phyloP scores from a whole-genome alignment of 2,113 vertebrate genomes.

The Limnothrissa miodon region DNA sequence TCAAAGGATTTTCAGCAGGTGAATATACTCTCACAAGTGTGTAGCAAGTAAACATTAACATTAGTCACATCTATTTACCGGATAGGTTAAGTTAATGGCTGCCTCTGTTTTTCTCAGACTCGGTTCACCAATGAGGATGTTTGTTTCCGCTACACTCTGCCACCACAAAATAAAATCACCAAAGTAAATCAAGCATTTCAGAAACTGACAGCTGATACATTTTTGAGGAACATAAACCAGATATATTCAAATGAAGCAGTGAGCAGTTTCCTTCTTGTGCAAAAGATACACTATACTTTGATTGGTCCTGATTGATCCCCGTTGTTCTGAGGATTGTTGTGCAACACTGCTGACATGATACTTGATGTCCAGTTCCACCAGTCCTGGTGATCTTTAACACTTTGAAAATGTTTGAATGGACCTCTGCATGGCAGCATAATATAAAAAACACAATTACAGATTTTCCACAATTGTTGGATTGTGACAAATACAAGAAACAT shows the following conservation, averaged over 20 bases:
- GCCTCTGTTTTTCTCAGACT: constrained; percentile 56
- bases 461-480: background rate
- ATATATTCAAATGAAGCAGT: too few relatives aligned
- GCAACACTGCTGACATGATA: constrained; percentile 59
- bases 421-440: constrained; percentile 49
- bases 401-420: constrained; percentile 39
- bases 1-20: too few relatives aligned
- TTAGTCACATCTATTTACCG: constrained; percentile 50
- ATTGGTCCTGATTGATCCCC: background rate
- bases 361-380: constrained; percentile 75
- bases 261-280: too few relatives aligned
- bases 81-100: background rate
- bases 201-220: background rate
- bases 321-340: constrained; percentile 25
- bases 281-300: constrained; percentile 39
- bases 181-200: constrained; percentile 21
- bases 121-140: constrained; percentile 61
- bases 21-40: too few relatives aligned
- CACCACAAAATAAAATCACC: constrained; percentile 42
- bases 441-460: background rate
- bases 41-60: background rate
- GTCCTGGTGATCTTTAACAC: constrained; percentile 52
- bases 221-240: too few relatives aligned
- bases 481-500: background rate
- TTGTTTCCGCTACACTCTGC: constrained; percentile 45